These are phyloP conservation scores for Plecturocebus donacophilus DNA, from an alignment of 2,113 vertebrate species.

Conservation along the genomic window DNA sequence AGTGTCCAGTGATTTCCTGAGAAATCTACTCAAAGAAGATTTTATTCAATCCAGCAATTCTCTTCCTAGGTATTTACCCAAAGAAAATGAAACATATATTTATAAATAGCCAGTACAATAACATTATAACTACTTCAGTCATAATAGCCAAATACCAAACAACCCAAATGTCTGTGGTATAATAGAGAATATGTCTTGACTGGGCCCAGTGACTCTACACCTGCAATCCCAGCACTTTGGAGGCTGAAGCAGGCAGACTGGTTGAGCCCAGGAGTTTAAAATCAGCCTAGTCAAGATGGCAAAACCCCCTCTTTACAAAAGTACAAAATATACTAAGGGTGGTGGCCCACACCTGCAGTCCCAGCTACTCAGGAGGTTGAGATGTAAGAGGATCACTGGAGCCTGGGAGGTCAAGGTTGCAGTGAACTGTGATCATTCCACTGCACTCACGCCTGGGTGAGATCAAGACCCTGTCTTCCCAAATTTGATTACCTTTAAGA, in stretches of 20 bases:
- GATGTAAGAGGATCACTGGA: too few relatives aligned
- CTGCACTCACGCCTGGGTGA: too few relatives aligned
- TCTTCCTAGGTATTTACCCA: neutral
- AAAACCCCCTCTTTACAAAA: too few relatives aligned
- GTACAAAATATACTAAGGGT: too few relatives aligned
- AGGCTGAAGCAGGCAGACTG: too few relatives aligned
- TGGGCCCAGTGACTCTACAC: neutral
- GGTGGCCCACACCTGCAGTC: too few relatives aligned
- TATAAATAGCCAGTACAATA: neutral
- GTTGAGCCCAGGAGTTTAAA: too few relatives aligned
- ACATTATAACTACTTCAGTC: neutral
- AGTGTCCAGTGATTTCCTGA: neutral
- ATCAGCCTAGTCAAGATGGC: too few relatives aligned
- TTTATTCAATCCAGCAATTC: neutral
- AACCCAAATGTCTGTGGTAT: neutral
- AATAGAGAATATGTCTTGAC: neutral
- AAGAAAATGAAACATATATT: neutral
- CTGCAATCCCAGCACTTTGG: too few relatives aligned
- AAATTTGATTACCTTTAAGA: slow-evolving; percentile 1
- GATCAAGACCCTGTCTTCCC: neutral
- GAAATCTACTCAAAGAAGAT: neutral
- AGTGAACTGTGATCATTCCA: too few relatives aligned
- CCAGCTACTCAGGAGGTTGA: too few relatives aligned
- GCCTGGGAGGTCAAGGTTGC: too few relatives aligned
- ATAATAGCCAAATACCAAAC: neutral